These are phyloP conservation scores for Platyura marginata DNA, from an alignment of 1,140 invertebrate genomes.

Conservation along the genomic window DNA sequence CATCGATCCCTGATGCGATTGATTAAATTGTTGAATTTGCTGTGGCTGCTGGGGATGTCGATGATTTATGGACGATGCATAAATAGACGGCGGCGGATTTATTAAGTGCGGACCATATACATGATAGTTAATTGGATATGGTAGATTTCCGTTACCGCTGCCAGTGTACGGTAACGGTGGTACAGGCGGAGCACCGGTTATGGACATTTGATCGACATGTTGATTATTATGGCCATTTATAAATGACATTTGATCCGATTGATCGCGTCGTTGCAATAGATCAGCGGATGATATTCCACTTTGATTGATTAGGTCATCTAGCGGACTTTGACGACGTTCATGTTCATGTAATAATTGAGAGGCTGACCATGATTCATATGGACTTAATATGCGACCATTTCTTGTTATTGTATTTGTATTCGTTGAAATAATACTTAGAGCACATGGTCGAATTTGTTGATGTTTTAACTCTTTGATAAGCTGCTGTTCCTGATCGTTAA, in stretches of 20 bases:
- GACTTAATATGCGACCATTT: constrained; percentile 27
- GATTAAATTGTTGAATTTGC: too few species aligned
- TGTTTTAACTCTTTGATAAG: background rate
- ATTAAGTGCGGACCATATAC: background rate
- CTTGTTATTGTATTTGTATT: constrained; percentile 15
- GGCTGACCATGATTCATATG: constrained; percentile 36
- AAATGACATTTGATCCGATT: constrained; percentile 4
- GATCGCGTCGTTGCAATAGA: too few species aligned
- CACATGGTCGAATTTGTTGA: constrained; percentile 4
- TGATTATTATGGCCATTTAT: background rate
- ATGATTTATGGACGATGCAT: background rate
- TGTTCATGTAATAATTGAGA: constrained; percentile 37
- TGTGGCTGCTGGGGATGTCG: background rate
- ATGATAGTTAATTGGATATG: background rate
- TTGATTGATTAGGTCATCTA: constrained; percentile 17
- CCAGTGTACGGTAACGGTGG: constrained; percentile 5
- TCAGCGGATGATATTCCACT: too few species aligned
- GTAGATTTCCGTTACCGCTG: background rate
- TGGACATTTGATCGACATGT: constrained; percentile 7
- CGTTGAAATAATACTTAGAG: constrained; percentile 1
- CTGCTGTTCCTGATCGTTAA: background rate
- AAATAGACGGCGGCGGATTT: background rate
- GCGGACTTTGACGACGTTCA: constrained; percentile 31
- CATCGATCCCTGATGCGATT: constrained; percentile 17
- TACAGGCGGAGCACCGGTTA: constrained; percentile 14